A percentile compares a stretch with the other conserved stretches of the same genome.
phyloP scores from a whole-genome alignment of 2,888 invertebrate species.

The Andrena fulva region DNA sequence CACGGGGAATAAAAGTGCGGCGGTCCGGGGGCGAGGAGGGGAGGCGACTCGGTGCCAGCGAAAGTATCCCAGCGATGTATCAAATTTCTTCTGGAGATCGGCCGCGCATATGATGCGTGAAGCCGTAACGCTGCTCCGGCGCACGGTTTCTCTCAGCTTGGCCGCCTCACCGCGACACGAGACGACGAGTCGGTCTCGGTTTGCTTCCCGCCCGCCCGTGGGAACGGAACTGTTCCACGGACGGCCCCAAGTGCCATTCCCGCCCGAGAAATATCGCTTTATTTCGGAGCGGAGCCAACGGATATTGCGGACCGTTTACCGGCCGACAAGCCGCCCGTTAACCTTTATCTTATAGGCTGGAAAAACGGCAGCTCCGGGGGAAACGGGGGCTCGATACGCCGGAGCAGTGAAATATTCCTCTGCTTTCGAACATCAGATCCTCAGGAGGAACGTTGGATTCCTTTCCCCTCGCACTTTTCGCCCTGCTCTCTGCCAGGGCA shows the following conservation, averaged over 20 bases:
- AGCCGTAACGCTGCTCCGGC: constrained; percentile 61
- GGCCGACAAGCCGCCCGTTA: constrained; percentile 48
- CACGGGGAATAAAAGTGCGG: constrained; percentile 15
- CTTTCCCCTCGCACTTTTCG: background rate
- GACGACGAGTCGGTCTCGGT: constrained; percentile 6
- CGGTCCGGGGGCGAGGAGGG: background rate
- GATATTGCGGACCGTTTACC: constrained; percentile 63
- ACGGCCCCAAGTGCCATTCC: constrained; percentile 26
- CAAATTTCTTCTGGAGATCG: constrained; percentile 64
- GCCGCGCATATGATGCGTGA: constrained; percentile 63
- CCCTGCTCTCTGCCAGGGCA: no score
- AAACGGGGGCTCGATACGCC: constrained; percentile 17
- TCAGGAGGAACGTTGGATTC: background rate
- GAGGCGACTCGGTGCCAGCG: background rate
- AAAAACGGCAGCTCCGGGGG: background rate
- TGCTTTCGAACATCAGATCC: constrained; percentile 9
- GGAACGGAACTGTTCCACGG: constrained; percentile 37
- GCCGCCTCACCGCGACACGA: constrained; percentile 11
- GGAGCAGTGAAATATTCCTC: constrained; percentile 47
- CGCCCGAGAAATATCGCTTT: constrained; percentile 50
- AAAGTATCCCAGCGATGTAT: constrained; percentile 51
- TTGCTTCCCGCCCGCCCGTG: constrained; percentile 43
- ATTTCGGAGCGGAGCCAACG: constrained; percentile 61
- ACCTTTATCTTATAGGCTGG: constrained; percentile 52
- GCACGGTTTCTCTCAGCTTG: background rate